These are phyloP conservation scores for Acanthaster planci DNA, from an alignment of 35 echinoderm and acorn worm species.

Conservation along the genomic window DNA sequence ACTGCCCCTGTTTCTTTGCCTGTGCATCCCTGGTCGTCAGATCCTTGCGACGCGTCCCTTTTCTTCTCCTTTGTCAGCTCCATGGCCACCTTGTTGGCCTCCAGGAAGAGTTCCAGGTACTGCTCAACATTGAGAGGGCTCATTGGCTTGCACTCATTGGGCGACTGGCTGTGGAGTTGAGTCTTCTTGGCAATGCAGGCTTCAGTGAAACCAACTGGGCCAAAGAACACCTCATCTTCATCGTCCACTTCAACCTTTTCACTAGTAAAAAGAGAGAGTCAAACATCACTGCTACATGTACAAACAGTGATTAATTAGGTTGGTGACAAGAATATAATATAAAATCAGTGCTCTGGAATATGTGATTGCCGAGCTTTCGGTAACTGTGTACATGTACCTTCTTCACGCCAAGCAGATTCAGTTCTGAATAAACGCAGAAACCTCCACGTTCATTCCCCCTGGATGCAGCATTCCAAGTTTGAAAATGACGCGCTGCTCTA, in stretches of 20 bases:
- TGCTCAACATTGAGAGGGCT: constrained; percentile 71
- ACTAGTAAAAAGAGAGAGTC: neutral
- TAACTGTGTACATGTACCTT: too few relatives aligned
- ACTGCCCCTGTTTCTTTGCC: neutral
- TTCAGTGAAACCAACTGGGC: constrained; percentile 76
- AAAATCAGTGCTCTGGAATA: too few relatives aligned
- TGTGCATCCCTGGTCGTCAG: neutral
- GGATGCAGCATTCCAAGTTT: too few relatives aligned
- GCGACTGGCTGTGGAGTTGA: constrained; percentile 32
- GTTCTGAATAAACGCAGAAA: too few relatives aligned
- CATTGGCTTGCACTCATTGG: constrained; percentile 20
- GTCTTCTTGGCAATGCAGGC: constrained; percentile 71
- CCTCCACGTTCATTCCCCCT: too few relatives aligned
- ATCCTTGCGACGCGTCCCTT: neutral
- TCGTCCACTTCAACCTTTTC: constrained; percentile 41
- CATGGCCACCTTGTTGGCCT: constrained; percentile 60
- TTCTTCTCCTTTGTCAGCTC: constrained; percentile 16
- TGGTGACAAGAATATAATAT: too few relatives aligned
- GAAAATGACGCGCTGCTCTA: too few relatives aligned
- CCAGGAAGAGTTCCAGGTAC: constrained; percentile 70
- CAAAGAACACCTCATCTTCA: constrained; percentile 88
- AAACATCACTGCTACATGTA: too few relatives aligned
- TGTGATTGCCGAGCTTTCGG: too few relatives aligned
- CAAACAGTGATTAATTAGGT: too few relatives aligned
- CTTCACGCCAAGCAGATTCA: too few relatives aligned